Evolutionary conservation across 2,888 invertebrate genomes (phyloP).

Genomic region (Dermolepida albohirtum): DNA sequence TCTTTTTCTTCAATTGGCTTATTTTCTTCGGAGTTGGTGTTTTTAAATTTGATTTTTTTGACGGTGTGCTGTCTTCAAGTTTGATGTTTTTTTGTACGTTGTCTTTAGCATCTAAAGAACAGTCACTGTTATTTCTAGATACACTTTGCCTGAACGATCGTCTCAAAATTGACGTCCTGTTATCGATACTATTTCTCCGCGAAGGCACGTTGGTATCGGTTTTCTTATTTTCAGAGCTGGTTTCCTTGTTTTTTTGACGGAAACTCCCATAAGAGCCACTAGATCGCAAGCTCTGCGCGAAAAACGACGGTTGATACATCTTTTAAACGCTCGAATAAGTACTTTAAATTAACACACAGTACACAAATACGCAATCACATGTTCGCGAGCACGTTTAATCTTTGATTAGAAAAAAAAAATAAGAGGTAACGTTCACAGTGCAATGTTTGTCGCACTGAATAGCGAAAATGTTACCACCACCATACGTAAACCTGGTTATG

Average conservation of each 20-base stretch:
- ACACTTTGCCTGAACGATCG: constrained; percentile 23
- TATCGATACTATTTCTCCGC: constrained; percentile 35
- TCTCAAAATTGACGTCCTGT: constrained; percentile 22
- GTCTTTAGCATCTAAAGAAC: constrained; percentile 9
- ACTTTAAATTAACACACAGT: constrained; percentile 2
- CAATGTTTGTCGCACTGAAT: neutral
- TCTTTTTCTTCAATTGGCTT: neutral
- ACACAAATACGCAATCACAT: constrained; percentile 2
- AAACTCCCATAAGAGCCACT: constrained; percentile 27
- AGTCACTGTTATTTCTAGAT: neutral
- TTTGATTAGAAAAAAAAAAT: too few relatives aligned
- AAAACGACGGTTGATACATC: constrained; percentile 37
- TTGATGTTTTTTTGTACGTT: neutral
- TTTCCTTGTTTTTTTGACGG: constrained; percentile 17
- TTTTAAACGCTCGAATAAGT: neutral
- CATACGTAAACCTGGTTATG: constrained; percentile 1
- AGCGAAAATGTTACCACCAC: constrained; percentile 7
- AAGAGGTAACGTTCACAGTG: too few relatives aligned
- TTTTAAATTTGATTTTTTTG: neutral
- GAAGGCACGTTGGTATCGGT: constrained; percentile 7
- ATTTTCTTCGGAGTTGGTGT: constrained; percentile 1
- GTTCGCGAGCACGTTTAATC: constrained; percentile 1
- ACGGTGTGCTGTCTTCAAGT: neutral
- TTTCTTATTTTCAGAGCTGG: neutral
- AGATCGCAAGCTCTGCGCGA: constrained; percentile 27